These are phyloP conservation scores for Argynnis bischoffii DNA, from an alignment of 2,888 invertebrate genomes.

Conservation along the genomic window DNA sequence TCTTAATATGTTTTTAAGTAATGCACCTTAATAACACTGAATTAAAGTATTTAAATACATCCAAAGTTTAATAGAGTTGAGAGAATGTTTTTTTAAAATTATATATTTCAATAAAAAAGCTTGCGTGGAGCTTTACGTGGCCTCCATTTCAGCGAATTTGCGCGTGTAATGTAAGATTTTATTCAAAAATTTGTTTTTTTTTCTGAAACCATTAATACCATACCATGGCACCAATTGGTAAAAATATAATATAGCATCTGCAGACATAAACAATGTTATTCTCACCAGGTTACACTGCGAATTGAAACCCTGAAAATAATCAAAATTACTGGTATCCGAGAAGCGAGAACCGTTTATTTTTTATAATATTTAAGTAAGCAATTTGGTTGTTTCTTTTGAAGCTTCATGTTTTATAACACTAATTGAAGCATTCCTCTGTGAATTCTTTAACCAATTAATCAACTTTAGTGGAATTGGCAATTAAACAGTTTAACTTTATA, in stretches of 20 bases:
- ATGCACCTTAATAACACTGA: too few relatives aligned
- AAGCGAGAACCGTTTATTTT: slow-evolving; percentile 8
- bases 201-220: neutral
- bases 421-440: slow-evolving; percentile 21
- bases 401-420: slow-evolving; percentile 20
- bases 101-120: too few relatives aligned
- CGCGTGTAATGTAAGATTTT: too few relatives aligned
- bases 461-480: slow-evolving; percentile 28
- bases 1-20: too few relatives aligned
- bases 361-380: slow-evolving; percentile 18
- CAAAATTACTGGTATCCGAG: slow-evolving; percentile 14
- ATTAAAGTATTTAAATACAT: too few relatives aligned
- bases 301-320: slow-evolving; percentile 14
- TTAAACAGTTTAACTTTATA: slow-evolving; percentile 28
- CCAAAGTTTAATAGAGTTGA: too few relatives aligned
- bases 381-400: slow-evolving; percentile 17
- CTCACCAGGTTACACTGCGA: slow-evolving; percentile 4
- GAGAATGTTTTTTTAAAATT: too few relatives aligned
- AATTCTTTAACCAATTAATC: slow-evolving; percentile 28
- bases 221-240: neutral
- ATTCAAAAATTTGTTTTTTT: neutral
- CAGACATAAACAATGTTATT: neutral
- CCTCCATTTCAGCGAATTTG: too few relatives aligned
- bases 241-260: neutral
- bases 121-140: too few relatives aligned